A percentile compares a stretch with the other conserved stretches of the same genome.
These are phyloP conservation scores for Pandemis corylana DNA, from an alignment of 2,888 invertebrate genomes.

Conservation along the genomic window DNA sequence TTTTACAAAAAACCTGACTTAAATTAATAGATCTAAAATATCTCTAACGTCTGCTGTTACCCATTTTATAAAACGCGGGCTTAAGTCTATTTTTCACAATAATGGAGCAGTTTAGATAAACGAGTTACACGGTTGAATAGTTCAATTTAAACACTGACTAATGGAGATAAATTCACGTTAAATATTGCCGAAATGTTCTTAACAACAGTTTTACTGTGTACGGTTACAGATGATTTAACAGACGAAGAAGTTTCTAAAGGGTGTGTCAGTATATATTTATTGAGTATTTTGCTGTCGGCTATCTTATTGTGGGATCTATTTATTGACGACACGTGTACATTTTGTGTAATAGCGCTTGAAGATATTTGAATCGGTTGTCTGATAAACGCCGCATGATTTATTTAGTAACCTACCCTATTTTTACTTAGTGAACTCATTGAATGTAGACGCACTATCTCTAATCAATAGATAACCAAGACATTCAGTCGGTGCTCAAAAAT, in stretches of 20 bases:
- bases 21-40: conserved; percentile 4
- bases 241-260: conserved; percentile 61
- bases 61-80: conserved; percentile 35
- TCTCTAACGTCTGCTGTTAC: conserved; percentile 16
- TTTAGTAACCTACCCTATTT: neutral
- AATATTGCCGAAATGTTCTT: conserved; percentile 60
- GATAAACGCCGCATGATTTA: conserved; percentile 9
- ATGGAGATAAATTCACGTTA: conserved; percentile 63
- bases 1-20: conserved; percentile 6
- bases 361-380: conserved; percentile 21
- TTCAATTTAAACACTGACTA: conserved; percentile 50
- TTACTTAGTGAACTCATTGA: neutral
- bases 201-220: conserved; percentile 65
- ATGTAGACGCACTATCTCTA: too few relatives aligned
- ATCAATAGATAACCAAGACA: too few relatives aligned
- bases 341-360: conserved; percentile 26
- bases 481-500: too few relatives aligned
- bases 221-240: conserved; percentile 74
- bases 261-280: conserved; percentile 48
- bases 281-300: conserved; percentile 36
- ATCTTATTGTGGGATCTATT: conserved; percentile 49
- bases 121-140: conserved; percentile 41
- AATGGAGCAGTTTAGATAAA: conserved; percentile 43
- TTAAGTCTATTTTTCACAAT: conserved; percentile 39
- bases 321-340: conserved; percentile 46